phyloP scores from a whole-genome alignment of 2,113 vertebrate genomes.

The Speoplatyrhinus poulsoni region DNA sequence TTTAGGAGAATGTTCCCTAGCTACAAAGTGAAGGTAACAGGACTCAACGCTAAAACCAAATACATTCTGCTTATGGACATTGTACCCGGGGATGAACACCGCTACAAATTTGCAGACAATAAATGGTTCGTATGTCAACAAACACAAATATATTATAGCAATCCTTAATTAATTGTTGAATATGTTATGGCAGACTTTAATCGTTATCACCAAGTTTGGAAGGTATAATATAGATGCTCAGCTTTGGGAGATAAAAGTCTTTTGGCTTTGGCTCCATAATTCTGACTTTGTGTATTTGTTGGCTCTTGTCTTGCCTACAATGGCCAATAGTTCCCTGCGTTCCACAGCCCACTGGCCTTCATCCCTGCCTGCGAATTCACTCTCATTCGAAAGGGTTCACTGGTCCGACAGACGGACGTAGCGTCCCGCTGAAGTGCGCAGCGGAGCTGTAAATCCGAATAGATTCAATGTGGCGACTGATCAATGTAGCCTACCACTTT shows the following conservation, averaged over 20 bases:
- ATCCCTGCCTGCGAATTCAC: constrained; percentile 58
- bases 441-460: constrained; percentile 26
- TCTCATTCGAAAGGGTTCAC: constrained; percentile 64
- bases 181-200: too few species aligned
- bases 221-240: background rate
- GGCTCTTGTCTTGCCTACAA: background rate
- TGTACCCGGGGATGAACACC: constrained; percentile 90
- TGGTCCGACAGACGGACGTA: constrained; percentile 63
- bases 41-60: constrained; percentile 95
- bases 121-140: constrained; percentile 85
- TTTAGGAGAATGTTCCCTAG: constrained; percentile 96
- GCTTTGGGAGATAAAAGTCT: background rate
- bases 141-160: too few species aligned
- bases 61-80: constrained; percentile 99
- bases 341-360: constrained; percentile 15
- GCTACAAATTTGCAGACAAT: constrained; percentile 98
- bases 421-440: constrained; percentile 31
- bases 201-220: too few species aligned
- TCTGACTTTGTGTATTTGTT: background rate
- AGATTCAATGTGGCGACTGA: constrained; percentile 22
- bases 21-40: constrained; percentile 97
- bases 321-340: constrained; percentile 58
- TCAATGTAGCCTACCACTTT: background rate
- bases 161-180: too few species aligned
- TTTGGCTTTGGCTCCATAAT: background rate